Evolutionary conservation across 2,113 vertebrate genomes (phyloP).

Genomic region (Eptesicus fuscus): DNA sequence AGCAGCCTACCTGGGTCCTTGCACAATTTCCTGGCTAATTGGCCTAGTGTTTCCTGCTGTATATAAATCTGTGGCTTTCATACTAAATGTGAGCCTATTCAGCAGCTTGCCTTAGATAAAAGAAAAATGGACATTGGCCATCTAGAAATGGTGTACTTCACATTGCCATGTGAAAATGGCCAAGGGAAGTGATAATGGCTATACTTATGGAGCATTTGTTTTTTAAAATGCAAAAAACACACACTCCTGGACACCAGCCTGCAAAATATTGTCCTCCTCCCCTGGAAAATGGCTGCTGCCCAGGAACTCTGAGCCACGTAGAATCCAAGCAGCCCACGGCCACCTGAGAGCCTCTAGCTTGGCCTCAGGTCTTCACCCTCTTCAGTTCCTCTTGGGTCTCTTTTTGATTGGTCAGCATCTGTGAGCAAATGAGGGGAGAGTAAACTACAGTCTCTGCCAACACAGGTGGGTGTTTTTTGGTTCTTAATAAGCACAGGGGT

Average conservation of each 20-base stretch:
- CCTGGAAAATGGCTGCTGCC: neutral
- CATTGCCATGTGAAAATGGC: slow-evolving; percentile 49
- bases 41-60: neutral
- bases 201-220: slow-evolving; percentile 35
- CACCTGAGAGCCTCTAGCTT: neutral
- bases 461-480: neutral
- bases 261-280: neutral
- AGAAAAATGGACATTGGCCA: slow-evolving; percentile 33
- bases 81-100: neutral
- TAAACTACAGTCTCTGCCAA: neutral
- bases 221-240: slow-evolving; percentile 47
- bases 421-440: neutral
- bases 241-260: neutral
- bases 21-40: neutral
- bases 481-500: neutral
- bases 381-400: neutral
- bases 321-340: neutral
- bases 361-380: neutral
- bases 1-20: neutral
- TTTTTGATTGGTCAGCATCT: neutral
- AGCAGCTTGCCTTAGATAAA: slow-evolving; percentile 22
- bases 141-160: slow-evolving; percentile 34
- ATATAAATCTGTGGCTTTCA: neutral
- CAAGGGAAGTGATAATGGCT: neutral
- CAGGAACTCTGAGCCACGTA: neutral